Percentiles rank a stretch among this genome's conserved stretches.
Conservation (phyloP, 1,140 invertebrate species). For the Drepana arcuata region DNA sequence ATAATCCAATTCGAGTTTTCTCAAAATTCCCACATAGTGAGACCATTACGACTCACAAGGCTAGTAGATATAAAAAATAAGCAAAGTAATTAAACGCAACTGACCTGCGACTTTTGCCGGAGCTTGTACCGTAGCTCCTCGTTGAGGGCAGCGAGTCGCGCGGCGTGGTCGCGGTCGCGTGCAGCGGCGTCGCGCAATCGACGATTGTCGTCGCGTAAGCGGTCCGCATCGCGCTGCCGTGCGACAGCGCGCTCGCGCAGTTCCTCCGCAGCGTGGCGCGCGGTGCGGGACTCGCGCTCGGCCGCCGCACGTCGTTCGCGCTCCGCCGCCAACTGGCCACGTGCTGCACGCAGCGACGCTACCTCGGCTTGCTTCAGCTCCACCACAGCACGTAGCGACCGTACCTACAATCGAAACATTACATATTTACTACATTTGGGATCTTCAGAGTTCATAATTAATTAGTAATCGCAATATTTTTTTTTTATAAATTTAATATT, state of each 20-base stretch:
- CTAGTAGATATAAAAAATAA: no score
- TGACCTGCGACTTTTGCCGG: constrained; percentile 81
- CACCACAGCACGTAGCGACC: constrained; percentile 82
- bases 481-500: no score
- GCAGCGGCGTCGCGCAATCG: constrained; percentile 80
- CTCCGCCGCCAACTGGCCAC: constrained; percentile 73
- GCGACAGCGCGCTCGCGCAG: constrained; percentile 70
- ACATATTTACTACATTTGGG: background rate
- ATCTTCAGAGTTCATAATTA: background rate
- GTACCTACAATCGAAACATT: constrained; percentile 67
- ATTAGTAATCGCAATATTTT: no score
- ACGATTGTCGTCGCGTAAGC: constrained; percentile 74
- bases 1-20: no score
- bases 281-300: constrained; percentile 70
- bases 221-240: constrained; percentile 58
- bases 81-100: background rate
- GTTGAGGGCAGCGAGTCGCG: constrained; percentile 83
- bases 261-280: constrained; percentile 71
- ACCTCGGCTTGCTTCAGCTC: constrained; percentile 83
- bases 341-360: constrained; percentile 77
- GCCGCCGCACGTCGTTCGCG: constrained; percentile 73
- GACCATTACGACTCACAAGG: no score
- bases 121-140: constrained; percentile 91
- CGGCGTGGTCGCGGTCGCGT: constrained; percentile 82
- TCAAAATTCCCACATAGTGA: no score